Conservation (phyloP, 2,113 vertebrate species). For the Salvator merianae region DNA sequence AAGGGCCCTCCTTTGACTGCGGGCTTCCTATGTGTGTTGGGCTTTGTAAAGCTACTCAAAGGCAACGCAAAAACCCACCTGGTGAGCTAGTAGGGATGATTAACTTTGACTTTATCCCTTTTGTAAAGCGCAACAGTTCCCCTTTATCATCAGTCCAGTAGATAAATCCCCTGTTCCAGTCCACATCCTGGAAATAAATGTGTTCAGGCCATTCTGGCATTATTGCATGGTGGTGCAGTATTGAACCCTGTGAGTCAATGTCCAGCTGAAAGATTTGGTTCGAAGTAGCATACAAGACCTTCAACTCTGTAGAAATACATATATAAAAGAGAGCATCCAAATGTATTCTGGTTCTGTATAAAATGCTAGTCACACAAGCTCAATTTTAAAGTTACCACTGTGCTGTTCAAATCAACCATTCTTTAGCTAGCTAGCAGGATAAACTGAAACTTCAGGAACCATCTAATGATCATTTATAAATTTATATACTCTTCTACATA, state of each 20-base stretch:
- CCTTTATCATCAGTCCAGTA: conserved; percentile 84
- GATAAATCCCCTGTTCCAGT: conserved; percentile 81
- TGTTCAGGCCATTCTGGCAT: conserved; percentile 72
- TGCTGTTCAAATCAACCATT: not conserved
- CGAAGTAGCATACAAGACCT: conserved; percentile 76
- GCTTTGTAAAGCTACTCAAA: not conserved
- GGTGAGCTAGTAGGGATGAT: conserved; percentile 70
- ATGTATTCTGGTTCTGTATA: not conserved
- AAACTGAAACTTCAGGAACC: not conserved
- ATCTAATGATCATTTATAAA: not conserved
- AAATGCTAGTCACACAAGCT: not conserved
- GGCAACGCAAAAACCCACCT: conserved; percentile 67
- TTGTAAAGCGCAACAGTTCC: conserved; percentile 70
- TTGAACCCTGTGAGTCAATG: conserved; percentile 64
- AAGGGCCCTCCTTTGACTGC: no score
- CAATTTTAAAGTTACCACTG: not conserved
- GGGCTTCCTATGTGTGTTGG: no score
- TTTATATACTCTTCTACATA: no score
- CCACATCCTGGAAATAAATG: conserved; percentile 82
- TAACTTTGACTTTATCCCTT: conserved; percentile 66
- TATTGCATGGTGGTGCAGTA: not conserved
- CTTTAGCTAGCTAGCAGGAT: not conserved
- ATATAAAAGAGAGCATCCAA: not conserved
- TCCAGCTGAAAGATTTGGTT: conserved; percentile 75
- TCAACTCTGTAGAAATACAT: conserved; percentile 74